phyloP scores from a whole-genome alignment of 2,113 vertebrate species.

The Nycticorax nycticorax region DNA sequence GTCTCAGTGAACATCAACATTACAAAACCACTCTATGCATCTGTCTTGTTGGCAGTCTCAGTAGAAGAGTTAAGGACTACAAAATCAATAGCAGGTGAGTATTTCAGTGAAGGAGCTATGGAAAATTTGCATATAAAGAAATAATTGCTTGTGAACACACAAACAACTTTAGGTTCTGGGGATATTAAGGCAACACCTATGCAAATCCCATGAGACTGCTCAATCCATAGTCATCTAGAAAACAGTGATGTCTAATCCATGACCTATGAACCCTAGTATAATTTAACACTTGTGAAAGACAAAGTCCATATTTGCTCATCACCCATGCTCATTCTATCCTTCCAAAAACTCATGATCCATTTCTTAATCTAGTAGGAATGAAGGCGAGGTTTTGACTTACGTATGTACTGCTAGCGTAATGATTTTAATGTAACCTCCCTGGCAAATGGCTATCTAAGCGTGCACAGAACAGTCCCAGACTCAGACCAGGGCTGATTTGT shows the following conservation, averaged over 20 bases:
- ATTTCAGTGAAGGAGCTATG: neutral
- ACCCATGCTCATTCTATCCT: neutral
- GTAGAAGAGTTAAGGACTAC: neutral
- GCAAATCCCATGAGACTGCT: neutral
- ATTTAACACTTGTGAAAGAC: neutral
- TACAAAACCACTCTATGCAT: neutral
- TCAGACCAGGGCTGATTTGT: neutral
- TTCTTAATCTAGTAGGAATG: neutral
- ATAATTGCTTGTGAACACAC: neutral
- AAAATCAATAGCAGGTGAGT: neutral
- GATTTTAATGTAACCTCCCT: neutral
- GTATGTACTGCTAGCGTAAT: neutral
- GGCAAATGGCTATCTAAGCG: neutral
- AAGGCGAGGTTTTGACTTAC: neutral
- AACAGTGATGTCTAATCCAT: neutral
- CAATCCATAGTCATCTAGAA: neutral
- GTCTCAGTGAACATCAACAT: neutral
- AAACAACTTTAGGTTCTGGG: neutral
- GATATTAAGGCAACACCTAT: neutral
- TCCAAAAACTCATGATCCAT: neutral
- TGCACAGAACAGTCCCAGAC: neutral
- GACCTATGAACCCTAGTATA: neutral
- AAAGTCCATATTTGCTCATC: neutral
- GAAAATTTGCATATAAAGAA: neutral
- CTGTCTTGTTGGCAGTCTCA: neutral